Evolutionary conservation across 2,888 invertebrate genomes (phyloP).

Genomic region (Capitulum mitella): DNA sequence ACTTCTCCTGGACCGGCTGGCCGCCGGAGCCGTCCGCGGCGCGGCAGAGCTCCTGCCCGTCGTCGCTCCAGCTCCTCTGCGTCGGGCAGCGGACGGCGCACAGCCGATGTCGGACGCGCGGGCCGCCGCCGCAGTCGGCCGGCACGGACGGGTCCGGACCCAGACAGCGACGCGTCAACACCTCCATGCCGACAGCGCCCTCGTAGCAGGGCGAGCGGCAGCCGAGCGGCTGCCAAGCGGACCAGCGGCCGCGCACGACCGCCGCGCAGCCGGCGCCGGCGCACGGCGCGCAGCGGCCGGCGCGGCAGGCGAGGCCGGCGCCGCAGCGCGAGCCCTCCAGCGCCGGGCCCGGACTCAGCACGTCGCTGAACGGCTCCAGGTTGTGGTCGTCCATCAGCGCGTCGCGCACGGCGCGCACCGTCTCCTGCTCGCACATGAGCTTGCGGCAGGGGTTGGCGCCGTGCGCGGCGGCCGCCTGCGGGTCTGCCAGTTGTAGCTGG

Average conservation of each 20-base stretch:
- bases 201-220: neutral
- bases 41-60: neutral
- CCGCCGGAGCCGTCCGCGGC: neutral
- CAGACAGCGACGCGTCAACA: neutral
- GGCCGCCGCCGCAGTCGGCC: neutral
- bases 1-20: neutral
- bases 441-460: neutral
- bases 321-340: conserved; percentile 5
- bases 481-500: neutral
- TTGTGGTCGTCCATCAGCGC: neutral
- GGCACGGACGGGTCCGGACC: neutral
- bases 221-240: neutral
- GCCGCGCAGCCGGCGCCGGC: neutral
- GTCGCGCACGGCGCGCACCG: neutral
- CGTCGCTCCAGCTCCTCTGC: neutral
- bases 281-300: neutral
- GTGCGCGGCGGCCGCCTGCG: neutral
- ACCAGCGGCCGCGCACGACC: neutral
- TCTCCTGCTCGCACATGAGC: neutral
- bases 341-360: neutral
- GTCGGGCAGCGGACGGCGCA: neutral
- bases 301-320: neutral
- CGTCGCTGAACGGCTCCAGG: neutral
- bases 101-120: neutral
- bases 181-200: neutral